Evolutionary conservation across 2,888 invertebrate genomes (phyloP).

Genomic region (Philaethria dido): DNA sequence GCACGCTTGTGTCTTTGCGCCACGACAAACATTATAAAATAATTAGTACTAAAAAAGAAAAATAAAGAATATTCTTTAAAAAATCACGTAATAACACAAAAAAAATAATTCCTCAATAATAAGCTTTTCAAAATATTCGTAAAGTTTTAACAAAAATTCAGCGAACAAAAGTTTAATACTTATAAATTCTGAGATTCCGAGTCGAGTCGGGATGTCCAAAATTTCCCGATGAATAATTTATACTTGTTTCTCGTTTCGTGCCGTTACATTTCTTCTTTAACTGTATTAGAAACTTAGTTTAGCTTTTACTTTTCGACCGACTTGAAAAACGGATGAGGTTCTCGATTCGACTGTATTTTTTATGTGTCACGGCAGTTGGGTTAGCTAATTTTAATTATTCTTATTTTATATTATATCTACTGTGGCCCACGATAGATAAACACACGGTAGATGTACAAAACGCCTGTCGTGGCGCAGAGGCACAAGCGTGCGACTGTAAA

Average conservation of each 20-base stretch:
- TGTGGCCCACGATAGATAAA: no score
- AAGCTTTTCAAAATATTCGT: constrained; percentile 18
- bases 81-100: neutral
- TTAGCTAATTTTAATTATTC: no score
- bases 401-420: no score
- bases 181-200: constrained; percentile 34
- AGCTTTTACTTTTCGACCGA: no score
- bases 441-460: no score
- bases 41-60: neutral
- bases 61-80: neutral
- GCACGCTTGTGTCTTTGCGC: no score
- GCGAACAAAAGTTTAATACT: constrained; percentile 31
- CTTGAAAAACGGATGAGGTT: no score
- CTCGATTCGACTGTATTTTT: no score
- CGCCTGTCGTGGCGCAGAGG: no score
- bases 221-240: constrained; percentile 41
- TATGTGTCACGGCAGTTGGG: no score
- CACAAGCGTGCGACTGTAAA: no score
- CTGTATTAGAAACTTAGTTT: constrained; percentile 4
- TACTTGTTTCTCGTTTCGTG: constrained; percentile 23
- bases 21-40: no score
- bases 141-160: constrained; percentile 23
- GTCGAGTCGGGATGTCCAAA: constrained; percentile 28
- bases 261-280: constrained; percentile 25
- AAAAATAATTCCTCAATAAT: constrained; percentile 13